These are phyloP conservation scores for Prolemur simus DNA, from an alignment of 2,113 vertebrate species.

Conservation along the genomic window DNA sequence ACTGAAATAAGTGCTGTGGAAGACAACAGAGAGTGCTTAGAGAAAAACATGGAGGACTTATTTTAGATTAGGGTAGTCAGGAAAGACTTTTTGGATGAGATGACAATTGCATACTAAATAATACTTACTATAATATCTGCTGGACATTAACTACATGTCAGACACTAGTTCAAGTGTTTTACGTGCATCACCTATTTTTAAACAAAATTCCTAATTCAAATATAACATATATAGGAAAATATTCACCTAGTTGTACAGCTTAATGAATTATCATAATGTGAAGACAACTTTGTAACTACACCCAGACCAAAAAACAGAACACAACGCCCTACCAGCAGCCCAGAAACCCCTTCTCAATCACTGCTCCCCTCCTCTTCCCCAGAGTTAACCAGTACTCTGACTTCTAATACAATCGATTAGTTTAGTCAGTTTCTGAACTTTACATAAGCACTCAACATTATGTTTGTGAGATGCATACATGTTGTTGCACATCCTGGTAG, in stretches of 20 bases:
- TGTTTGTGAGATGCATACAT: neutral
- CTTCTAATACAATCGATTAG: neutral
- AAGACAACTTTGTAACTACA: neutral
- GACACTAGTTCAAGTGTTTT: neutral
- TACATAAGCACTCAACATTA: neutral
- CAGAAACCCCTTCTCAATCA: neutral
- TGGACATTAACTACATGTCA: neutral
- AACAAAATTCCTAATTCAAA: neutral
- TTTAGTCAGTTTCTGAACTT: neutral
- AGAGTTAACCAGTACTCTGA: neutral
- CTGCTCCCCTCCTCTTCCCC: neutral
- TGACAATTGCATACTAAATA: neutral
- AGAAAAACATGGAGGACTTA: neutral
- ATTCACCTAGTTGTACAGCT: neutral
- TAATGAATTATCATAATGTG: neutral
- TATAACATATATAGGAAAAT: neutral
- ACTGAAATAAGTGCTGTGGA: neutral
- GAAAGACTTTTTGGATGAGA: neutral
- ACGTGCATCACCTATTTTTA: neutral
- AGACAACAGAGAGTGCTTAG: neutral
- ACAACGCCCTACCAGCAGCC: too few species aligned
- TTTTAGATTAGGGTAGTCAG: neutral
- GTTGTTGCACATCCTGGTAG: accelerated
- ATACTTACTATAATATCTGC: neutral
- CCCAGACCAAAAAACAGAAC: neutral